A percentile compares a stretch with the other conserved stretches of the same genome.
phyloP scores from a whole-genome alignment of 2,888 invertebrate genomes.

The Omphaloscelis lunosa region DNA sequence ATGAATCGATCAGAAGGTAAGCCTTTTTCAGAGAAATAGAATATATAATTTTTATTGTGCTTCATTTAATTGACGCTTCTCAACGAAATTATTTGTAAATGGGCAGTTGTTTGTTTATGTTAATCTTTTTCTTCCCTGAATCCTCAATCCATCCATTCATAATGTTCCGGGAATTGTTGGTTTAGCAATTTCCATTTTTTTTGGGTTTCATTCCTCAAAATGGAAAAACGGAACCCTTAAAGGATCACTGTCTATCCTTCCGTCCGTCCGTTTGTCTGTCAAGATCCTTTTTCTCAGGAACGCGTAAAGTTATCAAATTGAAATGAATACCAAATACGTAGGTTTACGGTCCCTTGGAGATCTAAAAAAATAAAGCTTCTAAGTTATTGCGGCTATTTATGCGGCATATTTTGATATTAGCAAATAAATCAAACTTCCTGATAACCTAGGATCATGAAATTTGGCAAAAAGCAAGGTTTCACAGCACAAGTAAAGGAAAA shows the following conservation, averaged over 20 bases:
- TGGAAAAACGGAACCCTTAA: not conserved
- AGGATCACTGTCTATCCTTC: not conserved
- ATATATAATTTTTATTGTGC: not conserved
- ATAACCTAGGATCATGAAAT: not conserved
- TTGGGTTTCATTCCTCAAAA: not conserved
- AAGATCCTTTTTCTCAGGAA: not conserved
- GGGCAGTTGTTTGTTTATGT: slow-evolving; percentile 12
- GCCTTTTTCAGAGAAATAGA: not conserved
- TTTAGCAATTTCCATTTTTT: not conserved
- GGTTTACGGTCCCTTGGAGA: no score
- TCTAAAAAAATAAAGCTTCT: no score
- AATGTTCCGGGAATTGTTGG: not conserved
- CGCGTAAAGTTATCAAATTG: not conserved
- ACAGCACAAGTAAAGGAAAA: not conserved
- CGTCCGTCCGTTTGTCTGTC: not conserved
- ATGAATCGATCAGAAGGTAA: not conserved
- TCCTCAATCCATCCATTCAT: slow-evolving; percentile 6
- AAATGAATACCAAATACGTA: not conserved
- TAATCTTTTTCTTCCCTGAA: not conserved
- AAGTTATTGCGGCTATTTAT: not conserved
- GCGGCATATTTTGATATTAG: not conserved
- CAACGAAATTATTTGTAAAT: slow-evolving; percentile 12
- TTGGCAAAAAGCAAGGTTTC: not conserved
- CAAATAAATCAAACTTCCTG: not conserved
- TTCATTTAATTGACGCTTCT: slow-evolving; percentile 1